Conservation (phyloP, 2,888 invertebrate species). For the Hartigia nigra region DNA sequence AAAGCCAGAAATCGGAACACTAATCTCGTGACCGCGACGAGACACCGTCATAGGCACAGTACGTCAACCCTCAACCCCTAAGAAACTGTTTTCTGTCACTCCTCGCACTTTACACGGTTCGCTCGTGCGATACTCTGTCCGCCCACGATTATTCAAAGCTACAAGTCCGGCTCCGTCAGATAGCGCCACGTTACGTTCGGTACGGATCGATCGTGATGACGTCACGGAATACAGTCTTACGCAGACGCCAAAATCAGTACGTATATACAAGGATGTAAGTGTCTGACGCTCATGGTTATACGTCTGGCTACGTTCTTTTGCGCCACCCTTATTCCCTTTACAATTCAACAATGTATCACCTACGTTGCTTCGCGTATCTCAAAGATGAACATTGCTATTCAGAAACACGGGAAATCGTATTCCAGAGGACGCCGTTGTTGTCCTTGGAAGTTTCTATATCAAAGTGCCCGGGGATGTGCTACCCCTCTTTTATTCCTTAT, state of each 20-base stretch:
- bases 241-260: not conserved
- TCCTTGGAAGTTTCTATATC: not conserved
- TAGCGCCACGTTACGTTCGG: conserved; percentile 48
- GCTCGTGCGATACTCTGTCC: conserved; percentile 40
- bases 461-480: not conserved
- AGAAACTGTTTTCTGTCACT: not conserved
- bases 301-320: not conserved
- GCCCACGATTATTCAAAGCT: conserved; percentile 35
- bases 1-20: not conserved
- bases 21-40: conserved; percentile 52
- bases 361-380: not conserved
- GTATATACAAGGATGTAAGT: not conserved
- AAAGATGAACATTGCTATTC: not conserved
- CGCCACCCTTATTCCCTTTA: not conserved
- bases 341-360: not conserved
- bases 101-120: conserved; percentile 13
- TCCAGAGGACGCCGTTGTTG: not conserved
- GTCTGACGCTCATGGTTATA: not conserved
- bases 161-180: conserved; percentile 49
- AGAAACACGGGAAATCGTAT: not conserved
- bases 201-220: conserved; percentile 21
- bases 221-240: conserved; percentile 12
- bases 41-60: conserved; percentile 36
- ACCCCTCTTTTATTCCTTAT: not conserved
- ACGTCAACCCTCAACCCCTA: not conserved